Base-by-base conservation (phyloP, 1,140 invertebrate genomes). In the Sinella curviseta region DNA sequence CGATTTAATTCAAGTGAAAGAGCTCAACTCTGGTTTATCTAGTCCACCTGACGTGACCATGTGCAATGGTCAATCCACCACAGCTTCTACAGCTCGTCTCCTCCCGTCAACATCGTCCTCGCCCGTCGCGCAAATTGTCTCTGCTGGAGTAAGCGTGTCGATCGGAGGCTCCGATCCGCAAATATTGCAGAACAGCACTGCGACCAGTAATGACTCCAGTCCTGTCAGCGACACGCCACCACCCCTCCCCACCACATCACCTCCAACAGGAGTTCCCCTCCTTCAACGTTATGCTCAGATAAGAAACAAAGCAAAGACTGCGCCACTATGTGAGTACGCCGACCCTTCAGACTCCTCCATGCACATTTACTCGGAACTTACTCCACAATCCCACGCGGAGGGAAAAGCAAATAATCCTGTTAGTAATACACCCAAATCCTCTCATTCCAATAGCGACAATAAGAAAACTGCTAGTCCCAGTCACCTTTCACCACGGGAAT, bases 1-100 rank as follows among this genome's bases (percentile, higher is more conserved):
- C 82, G 92, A 93, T 85, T 88, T 93, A 31, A 93, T 93, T 67
- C 93, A 93, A 84, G 90, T 93, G 0, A 91, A 92, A n/a, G 80
- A 82, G 26, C 17, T 60, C 54, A 75, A 67, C 26, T 76, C 74
- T 31, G 36, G 67, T 55, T 55, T 79, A 31, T 80, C 82, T 81
- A 80, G 79, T 81, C 83, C 83, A 30, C 83, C 83, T 17, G 83
- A 84, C 78, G 83, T 84, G n/a, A 83, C 83, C 1, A 81, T 83
- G 78, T 80, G 67, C 67, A 80, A 75, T 74, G 55, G 36, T 4
- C 33, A 34, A 48, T 74, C 24, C 30, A 34, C 35, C 35, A 34
- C 70, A 24, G 77, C 34, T 30, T 31, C 31, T 8, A 54, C 39
- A 70, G 74, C 36, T 3, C 73, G 26, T 24, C 28, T 39, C 8